phyloP scores from a whole-genome alignment of 2,113 vertebrate species.

The Hyperoodon ampullatus region DNA sequence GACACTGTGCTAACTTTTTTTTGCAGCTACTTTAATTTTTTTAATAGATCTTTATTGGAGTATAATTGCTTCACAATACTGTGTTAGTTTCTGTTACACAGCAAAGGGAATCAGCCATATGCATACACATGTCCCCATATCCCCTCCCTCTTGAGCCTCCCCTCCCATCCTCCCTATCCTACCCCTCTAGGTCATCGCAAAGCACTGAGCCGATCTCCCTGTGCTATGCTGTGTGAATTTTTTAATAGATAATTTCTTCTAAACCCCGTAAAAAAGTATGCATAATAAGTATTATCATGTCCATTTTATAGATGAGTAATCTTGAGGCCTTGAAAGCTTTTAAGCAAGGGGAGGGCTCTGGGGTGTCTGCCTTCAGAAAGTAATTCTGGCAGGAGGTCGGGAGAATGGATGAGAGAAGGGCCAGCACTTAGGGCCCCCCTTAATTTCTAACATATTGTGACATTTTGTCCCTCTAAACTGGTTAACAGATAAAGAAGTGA shows the following conservation, averaged over 20 bases:
- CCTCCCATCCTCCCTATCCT: no score
- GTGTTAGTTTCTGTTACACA: no score
- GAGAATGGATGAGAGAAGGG: not conserved
- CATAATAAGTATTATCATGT: not conserved
- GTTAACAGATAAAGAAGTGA: constrained; percentile 39
- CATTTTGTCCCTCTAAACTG: not conserved
- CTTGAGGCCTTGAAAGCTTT: not conserved
- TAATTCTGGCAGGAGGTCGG: not conserved
- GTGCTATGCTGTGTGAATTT: no score
- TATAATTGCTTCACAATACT: no score
- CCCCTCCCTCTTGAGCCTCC: no score
- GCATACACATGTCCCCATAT: no score
- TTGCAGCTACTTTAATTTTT: no score
- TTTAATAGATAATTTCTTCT: not conserved
- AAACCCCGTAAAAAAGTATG: not conserved
- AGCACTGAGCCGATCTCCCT: no score
- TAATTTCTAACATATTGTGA: not conserved
- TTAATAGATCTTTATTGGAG: not conserved
- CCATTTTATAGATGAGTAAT: not conserved
- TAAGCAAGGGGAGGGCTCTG: not conserved
- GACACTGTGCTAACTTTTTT: not conserved
- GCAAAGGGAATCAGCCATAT: no score
- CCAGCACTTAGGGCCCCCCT: not conserved
- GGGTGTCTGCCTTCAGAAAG: not conserved
- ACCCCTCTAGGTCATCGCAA: no score